Evolutionary conservation across 1,140 invertebrate species (phyloP).

Genomic region (Chionoecetes opilio): DNA sequence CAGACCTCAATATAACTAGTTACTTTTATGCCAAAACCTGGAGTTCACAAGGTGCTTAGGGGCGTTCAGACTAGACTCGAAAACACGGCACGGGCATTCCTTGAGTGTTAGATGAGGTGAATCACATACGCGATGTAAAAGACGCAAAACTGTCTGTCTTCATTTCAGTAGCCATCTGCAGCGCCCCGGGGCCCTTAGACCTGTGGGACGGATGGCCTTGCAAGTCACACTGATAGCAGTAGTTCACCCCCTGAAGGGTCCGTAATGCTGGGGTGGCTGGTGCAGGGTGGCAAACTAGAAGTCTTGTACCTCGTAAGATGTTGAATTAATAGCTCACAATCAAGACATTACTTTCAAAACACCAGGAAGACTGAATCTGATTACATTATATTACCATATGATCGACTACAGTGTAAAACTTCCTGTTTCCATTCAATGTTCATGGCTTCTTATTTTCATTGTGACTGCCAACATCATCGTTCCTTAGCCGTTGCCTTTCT

Average conservation of each 20-base stretch:
- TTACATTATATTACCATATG: not conserved
- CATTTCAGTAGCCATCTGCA: not conserved
- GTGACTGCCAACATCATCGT: not conserved
- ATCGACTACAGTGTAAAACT: not conserved
- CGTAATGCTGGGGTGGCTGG: not conserved
- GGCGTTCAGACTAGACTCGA: not conserved
- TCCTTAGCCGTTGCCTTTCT: not conserved
- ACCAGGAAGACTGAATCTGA: not conserved
- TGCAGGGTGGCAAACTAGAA: no score
- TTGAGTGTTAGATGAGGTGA: not conserved
- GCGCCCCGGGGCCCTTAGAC: not conserved
- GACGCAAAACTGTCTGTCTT: not conserved
- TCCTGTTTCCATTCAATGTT: not conserved
- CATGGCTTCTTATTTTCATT: not conserved
- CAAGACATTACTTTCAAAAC: not conserved
- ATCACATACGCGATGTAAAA: not conserved
- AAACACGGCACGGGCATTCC: not conserved
- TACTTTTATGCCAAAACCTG: not conserved
- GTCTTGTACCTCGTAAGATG: not conserved
- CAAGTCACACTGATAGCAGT: not conserved
- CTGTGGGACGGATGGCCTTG: not conserved
- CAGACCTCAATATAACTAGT: constrained; percentile 32
- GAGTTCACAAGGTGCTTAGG: not conserved
- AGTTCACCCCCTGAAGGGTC: not conserved
- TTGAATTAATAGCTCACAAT: not conserved